phyloP scores from a whole-genome alignment of 1,140 invertebrate genomes.

The Drosophila nigrodunni region DNA sequence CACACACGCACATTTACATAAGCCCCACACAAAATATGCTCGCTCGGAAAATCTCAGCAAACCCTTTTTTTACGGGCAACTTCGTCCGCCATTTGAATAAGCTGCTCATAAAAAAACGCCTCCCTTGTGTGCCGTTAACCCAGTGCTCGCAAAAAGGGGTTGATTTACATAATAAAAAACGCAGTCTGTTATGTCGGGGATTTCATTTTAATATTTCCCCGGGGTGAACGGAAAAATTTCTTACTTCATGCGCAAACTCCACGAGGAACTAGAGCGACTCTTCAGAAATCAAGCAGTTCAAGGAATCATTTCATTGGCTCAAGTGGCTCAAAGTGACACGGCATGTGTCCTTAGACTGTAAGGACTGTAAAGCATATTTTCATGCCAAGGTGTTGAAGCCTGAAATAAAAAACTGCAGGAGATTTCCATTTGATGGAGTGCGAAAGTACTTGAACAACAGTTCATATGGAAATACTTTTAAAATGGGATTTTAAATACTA shows the following conservation, averaged over 20 bases:
- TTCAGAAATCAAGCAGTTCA: conserved; percentile 64
- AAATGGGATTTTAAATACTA: conserved; percentile 45
- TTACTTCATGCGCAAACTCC: conserved; percentile 57
- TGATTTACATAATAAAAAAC: conserved; percentile 74
- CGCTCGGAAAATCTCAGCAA: conserved; percentile 60
- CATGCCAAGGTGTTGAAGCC: conserved; percentile 68
- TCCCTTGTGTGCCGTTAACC: conserved; percentile 32
- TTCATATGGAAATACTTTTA: conserved; percentile 58
- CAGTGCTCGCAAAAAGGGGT: conserved; percentile 63
- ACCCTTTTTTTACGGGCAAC: conserved; percentile 67
- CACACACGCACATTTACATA: conserved; percentile 62
- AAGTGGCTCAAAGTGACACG: conserved; percentile 49
- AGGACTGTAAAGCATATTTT: conserved; percentile 55
- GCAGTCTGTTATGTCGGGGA: conserved; percentile 12
- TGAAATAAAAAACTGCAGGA: conserved; percentile 58
- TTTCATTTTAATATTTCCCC: conserved; percentile 79
- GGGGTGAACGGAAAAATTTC: conserved; percentile 38
- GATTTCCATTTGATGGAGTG: conserved; percentile 7
- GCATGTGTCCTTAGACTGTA: conserved; percentile 43
- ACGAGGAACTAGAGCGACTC: conserved; percentile 27
- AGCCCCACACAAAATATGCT: conserved; percentile 25
- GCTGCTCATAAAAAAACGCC: conserved; percentile 46
- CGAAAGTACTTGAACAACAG: conserved; percentile 3
- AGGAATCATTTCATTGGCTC: conserved; percentile 62
- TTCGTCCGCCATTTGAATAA: conserved; percentile 69